These are phyloP conservation scores for Tetrax tetrax DNA, from an alignment of 2,113 vertebrate genomes.

Conservation along the genomic window DNA sequence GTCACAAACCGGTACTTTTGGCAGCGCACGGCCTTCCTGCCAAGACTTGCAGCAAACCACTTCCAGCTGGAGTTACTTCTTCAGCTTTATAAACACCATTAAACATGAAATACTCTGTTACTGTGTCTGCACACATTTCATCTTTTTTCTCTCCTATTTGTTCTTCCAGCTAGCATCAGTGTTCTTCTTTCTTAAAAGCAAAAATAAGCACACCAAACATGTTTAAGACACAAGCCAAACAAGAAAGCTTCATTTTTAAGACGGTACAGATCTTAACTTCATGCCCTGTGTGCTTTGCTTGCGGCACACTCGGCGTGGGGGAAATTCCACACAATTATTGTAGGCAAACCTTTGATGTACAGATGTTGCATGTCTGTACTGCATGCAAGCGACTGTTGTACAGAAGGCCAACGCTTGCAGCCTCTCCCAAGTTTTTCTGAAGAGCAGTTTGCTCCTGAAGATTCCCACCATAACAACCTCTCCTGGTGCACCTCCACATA, in stretches of 20 bases:
- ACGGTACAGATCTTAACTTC: neutral
- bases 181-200: neutral
- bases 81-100: neutral
- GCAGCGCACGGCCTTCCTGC: neutral
- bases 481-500: too few relatives aligned
- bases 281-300: neutral
- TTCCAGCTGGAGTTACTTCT: neutral
- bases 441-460: neutral
- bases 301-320: neutral
- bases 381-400: accelerated
- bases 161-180: neutral
- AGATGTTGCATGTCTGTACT: accelerated
- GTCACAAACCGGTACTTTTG: neutral
- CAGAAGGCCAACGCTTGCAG: neutral
- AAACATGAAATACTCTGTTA: neutral
- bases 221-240: neutral
- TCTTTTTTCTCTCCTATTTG: neutral
- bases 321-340: neutral
- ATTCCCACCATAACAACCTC: neutral
- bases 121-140: neutral
- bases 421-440: neutral
- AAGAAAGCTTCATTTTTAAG: neutral
- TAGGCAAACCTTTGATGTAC: accelerated
- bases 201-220: too few relatives aligned
- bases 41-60: neutral